Evolutionary conservation across 2,797 vertebrate genomes (phyloP), one percentile per base, ranked within the genome.

Genomic region (Poeciliopsis turneri): DNA sequence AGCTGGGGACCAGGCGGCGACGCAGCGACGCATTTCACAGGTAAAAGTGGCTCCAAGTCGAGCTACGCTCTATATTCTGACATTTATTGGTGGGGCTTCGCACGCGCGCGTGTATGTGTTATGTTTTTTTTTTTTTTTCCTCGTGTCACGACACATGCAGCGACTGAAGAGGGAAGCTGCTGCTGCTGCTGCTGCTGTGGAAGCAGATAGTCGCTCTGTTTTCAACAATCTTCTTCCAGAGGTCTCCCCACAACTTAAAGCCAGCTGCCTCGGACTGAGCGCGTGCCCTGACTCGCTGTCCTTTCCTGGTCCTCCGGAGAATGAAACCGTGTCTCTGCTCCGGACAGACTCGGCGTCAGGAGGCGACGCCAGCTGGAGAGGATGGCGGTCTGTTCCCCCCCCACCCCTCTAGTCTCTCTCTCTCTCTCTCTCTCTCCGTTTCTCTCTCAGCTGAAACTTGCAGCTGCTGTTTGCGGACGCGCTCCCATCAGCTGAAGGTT

Each of bases 401-500:
- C 9, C 20, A 1, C n/a, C 53, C 10, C 9, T 30, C 28, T 0
- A 0, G 7, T 41, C 39, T 8, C 64, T 64, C 30, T 18, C 15
- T 41, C 64, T 36, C 33, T 10, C 8, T 23, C 20, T 41, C 64
- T 33, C 30, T 20, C 7, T 41, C 36, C 2, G 18, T 66, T 13
- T 39, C 36, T 39, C 36, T 41, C 39, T 43, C 66, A 25, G 66
- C 66, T 43, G 66, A 69, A 69, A 69, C 77, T 46, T 59, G 36
- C 66, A 68, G 90, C 72, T 83, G 57, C 83, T 76, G 16, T 87
- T 57, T 71, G 82, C 84, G 79, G 88, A 89, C 84, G 86, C 87
- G 90, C 89, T 87, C 75, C 72, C 53, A 68, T 88, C 92, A 81
- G 84, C 87, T 94, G 94, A 94, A 94, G 94, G 94, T 94, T 94